Conservation (phyloP, 2,888 invertebrate species). For the Drosophila tripunctata region DNA sequence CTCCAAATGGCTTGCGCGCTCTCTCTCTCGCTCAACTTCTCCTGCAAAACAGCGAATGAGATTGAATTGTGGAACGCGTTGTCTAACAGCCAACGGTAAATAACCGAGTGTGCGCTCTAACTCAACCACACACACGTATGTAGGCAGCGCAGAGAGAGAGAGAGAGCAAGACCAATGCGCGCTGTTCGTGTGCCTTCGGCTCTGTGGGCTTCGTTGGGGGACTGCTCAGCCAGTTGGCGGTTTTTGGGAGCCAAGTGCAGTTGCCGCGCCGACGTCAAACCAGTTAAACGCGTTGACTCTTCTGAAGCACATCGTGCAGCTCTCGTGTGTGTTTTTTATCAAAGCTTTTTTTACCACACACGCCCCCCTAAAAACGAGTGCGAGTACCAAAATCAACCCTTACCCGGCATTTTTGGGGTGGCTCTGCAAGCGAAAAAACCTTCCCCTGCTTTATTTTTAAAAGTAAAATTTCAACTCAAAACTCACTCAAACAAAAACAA, state of each 20-base stretch:
- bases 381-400: slow-evolving; percentile 61
- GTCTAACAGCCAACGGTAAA: slow-evolving; percentile 71
- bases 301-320: slow-evolving; percentile 54
- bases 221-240: slow-evolving; percentile 33
- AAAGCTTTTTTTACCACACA: slow-evolving; percentile 45
- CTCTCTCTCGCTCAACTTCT: slow-evolving; percentile 48
- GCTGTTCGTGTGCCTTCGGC: slow-evolving; percentile 27
- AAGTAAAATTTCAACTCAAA: slow-evolving; percentile 59
- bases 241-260: slow-evolving; percentile 56
- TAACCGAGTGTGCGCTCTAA: slow-evolving; percentile 50
- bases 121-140: background rate
- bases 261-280: slow-evolving; percentile 77
- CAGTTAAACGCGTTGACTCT: slow-evolving; percentile 74
- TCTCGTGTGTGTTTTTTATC: slow-evolving; percentile 64
- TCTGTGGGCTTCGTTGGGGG: slow-evolving; percentile 9
- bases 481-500: slow-evolving; percentile 46
- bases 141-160: slow-evolving; percentile 19
- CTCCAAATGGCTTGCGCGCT: too few relatives aligned
- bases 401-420: slow-evolving; percentile 69
- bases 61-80: slow-evolving; percentile 67
- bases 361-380: slow-evolving; percentile 3
- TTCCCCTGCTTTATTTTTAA: slow-evolving; percentile 50
- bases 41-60: slow-evolving; percentile 54
- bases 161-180: slow-evolving; percentile 16
- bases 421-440: slow-evolving; percentile 29